Percentiles rank a stretch among this genome's conserved stretches.
phyloP scores from a whole-genome alignment of 2,113 vertebrate species.

The Gallinago media region DNA sequence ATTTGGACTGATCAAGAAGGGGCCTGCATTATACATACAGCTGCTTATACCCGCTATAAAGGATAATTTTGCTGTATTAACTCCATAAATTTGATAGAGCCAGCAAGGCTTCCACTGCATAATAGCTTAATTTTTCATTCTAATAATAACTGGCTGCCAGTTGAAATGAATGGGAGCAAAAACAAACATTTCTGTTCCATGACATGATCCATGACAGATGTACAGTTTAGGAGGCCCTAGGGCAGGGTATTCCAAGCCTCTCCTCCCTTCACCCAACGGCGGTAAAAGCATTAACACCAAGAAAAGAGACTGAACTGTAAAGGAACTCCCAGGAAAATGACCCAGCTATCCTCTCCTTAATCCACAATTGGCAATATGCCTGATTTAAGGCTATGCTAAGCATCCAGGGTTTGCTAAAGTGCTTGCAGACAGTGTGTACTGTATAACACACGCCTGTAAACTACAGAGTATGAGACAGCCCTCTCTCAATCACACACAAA shows the following conservation, averaged over 20 bases:
- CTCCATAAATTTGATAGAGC: slow-evolving; percentile 77
- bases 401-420: slow-evolving; percentile 55
- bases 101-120: slow-evolving; percentile 65
- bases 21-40: slow-evolving; percentile 46
- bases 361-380: slow-evolving; percentile 45
- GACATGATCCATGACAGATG: slow-evolving; percentile 73
- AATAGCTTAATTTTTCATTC: slow-evolving; percentile 82
- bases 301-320: slow-evolving; percentile 57
- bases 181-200: slow-evolving; percentile 76
- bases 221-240: slow-evolving; percentile 61
- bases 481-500: background rate
- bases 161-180: slow-evolving; percentile 77
- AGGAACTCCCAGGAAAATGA: slow-evolving; percentile 63
- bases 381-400: slow-evolving; percentile 49
- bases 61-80: slow-evolving; percentile 78
- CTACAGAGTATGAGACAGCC: background rate
- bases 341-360: slow-evolving; percentile 45
- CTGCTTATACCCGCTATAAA: slow-evolving; percentile 67
- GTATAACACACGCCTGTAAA: background rate
- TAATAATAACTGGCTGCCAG: slow-evolving; percentile 80
- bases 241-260: slow-evolving; percentile 54
- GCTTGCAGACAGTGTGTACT: slow-evolving; percentile 50
- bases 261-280: slow-evolving; percentile 28
- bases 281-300: slow-evolving; percentile 63
- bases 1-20: slow-evolving; percentile 44